Percentiles rank a stretch among this genome's conserved stretches.
phyloP scores from a whole-genome alignment of 2,888 invertebrate genomes.

The Drosophila bunnanda region DNA sequence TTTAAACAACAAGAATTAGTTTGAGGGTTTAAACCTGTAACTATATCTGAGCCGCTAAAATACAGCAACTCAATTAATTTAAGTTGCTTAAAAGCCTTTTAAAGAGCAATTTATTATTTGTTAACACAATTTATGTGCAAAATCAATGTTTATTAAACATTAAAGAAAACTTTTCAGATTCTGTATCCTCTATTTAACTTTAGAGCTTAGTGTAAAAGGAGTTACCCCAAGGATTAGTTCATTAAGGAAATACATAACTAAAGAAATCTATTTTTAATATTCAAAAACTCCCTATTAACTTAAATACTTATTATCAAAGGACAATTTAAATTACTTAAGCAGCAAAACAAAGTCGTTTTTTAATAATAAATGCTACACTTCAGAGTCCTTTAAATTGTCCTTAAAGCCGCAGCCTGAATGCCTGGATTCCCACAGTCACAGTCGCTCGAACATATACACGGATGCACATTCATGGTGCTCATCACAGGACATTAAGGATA shows the following conservation, averaged over 20 bases:
- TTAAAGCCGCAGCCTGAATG: constrained; percentile 23
- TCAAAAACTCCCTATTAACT: not conserved
- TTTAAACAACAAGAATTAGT: no score
- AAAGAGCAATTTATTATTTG: not conserved
- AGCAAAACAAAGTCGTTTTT: not conserved
- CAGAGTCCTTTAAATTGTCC: constrained; percentile 4
- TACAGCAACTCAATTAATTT: no score
- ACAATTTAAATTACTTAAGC: not conserved
- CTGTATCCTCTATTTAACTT: not conserved
- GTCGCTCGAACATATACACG: constrained; percentile 19
- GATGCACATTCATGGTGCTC: constrained; percentile 44
- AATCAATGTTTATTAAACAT: no score
- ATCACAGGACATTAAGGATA: constrained; percentile 60
- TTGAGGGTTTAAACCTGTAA: no score
- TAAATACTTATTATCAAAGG: not conserved
- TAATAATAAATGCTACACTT: constrained; percentile 2
- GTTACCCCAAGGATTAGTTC: not conserved
- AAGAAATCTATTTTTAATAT: not conserved
- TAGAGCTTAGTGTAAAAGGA: no score
- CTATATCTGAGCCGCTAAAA: no score
- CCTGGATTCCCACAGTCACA: constrained; percentile 16
- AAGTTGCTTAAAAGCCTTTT: no score
- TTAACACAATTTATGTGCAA: not conserved
- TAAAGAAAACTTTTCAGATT: not conserved
- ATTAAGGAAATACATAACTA: no score